Percentiles rank a stretch among this genome's conserved stretches.
Evolutionary conservation across 2,797 vertebrate genomes (phyloP).

Genomic region (Anas bahamensis): DNA sequence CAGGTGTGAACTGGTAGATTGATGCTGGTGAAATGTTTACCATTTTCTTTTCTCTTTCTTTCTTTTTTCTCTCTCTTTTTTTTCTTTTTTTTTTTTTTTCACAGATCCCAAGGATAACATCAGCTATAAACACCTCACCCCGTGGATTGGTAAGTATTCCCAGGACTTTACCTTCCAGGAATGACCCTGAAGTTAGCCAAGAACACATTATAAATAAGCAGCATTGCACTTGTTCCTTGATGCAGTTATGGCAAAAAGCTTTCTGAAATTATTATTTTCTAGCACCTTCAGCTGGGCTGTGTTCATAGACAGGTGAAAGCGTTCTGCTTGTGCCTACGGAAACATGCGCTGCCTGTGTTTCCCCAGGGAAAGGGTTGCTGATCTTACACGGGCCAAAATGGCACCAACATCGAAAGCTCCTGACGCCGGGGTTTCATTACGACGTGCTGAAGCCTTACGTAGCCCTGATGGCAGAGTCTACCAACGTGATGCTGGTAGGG

Average conservation of each 20-base stretch:
- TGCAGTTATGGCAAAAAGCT: neutral
- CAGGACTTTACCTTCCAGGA: neutral
- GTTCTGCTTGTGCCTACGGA: neutral
- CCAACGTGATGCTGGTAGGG: slow-evolving; percentile 87
- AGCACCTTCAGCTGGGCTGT: neutral
- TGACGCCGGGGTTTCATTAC: slow-evolving; percentile 92
- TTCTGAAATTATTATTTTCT: neutral
- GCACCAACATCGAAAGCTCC: slow-evolving; percentile 88
- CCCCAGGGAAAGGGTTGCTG: slow-evolving; percentile 87
- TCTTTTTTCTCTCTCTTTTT: neutral
- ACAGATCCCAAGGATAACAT: slow-evolving; percentile 71
- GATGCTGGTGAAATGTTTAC: neutral
- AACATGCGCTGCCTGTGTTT: slow-evolving; percentile 18
- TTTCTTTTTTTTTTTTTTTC: neutral
- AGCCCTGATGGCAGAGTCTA: slow-evolving; percentile 83
- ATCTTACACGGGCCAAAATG: slow-evolving; percentile 86
- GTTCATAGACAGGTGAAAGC: neutral
- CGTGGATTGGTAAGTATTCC: slow-evolving; percentile 74
- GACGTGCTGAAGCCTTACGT: slow-evolving; percentile 89
- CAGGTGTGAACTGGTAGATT: neutral
- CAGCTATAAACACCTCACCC: slow-evolving; percentile 49
- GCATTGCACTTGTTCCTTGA: neutral
- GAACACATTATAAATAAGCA: neutral
- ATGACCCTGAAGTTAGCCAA: neutral
- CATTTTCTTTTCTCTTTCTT: neutral